phyloP scores from a whole-genome alignment of 2,888 invertebrate genomes.

The Campoletis raptor region DNA sequence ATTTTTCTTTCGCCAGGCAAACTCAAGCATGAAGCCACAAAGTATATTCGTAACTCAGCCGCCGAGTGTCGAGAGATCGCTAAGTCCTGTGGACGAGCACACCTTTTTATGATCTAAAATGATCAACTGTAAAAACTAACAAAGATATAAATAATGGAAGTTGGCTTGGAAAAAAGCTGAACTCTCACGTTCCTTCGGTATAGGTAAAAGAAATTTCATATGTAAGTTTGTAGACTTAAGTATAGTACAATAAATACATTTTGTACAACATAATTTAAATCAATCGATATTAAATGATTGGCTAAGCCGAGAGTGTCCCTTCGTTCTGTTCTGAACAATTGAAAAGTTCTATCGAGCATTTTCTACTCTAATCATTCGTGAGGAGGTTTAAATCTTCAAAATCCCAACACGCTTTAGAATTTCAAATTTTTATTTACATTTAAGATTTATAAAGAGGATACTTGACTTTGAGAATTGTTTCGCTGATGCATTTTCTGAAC shows the following conservation, averaged over 20 bases:
- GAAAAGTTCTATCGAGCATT: neutral
- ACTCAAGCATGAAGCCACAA: constrained; percentile 77
- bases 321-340: neutral
- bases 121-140: constrained; percentile 30
- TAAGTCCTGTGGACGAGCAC: constrained; percentile 81
- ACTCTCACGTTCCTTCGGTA: constrained; percentile 43
- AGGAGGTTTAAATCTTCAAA: neutral
- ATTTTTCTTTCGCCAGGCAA: constrained; percentile 71
- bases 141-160: constrained; percentile 18
- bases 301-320: neutral
- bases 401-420: neutral
- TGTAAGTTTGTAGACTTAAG: constrained; percentile 62
- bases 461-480: constrained; percentile 8
- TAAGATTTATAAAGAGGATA: constrained; percentile 24
- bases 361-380: neutral
- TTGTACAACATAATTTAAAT: constrained; percentile 51
- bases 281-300: neutral
- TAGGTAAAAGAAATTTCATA: constrained; percentile 57
- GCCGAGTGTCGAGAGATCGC: constrained; percentile 77
- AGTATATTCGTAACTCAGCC: constrained; percentile 79
- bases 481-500: constrained; percentile 79
- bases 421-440: neutral
- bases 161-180: constrained; percentile 17
- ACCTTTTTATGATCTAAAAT: constrained; percentile 76
- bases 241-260: constrained; percentile 67